Evolutionary conservation across 2,888 invertebrate genomes (phyloP), one percentile per base, ranked within the genome.

Genomic region (Drosophila leonis): DNA sequence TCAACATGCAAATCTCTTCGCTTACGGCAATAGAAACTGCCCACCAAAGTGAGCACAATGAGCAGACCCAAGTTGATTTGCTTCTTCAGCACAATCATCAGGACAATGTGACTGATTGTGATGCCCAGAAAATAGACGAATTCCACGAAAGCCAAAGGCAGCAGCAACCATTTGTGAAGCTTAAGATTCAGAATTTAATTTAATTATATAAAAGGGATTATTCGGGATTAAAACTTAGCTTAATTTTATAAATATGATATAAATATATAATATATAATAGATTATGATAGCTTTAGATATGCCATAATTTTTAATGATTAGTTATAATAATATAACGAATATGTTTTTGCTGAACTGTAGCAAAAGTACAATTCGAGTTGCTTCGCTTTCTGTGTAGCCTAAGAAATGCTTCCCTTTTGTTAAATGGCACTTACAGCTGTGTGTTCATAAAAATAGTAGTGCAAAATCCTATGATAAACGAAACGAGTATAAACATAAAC

Each of bases 21-120:
- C 91, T 89, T 83, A 92, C 93, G 72, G 37, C 92, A 85, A n/a
- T 88, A 62, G 61, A 92, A 93, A 3, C 92, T 92, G 4, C 93
- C 93, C 0, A 81, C 68, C 1, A 93, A 57, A 0, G 92, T 93
- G 0, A 90, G 67, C 0, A 89, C 89, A 35, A 93, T 92, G 1
- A 93, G 74, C 3, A 91, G 46, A 0, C 92, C 92, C 75, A 93
- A 76, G 71, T 79, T 75, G 6, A 79, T 63, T 7, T 79, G 65
- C 42, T 79, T 77, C 42, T 79, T 77, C 0, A 91, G 72, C 61
- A 91, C 75, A 0, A 92, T 90, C 93, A 93, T 93, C 4, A 89
- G 41, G 0, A 92, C 60, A 48, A 93, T 86, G 64, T 93, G 93
- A 0, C 69, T 37, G 6, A 64, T 44, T 1, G 86, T 72, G 0